Evolutionary conservation across 2,113 vertebrate genomes (phyloP).

Genomic region (Cromileptes altivelis): DNA sequence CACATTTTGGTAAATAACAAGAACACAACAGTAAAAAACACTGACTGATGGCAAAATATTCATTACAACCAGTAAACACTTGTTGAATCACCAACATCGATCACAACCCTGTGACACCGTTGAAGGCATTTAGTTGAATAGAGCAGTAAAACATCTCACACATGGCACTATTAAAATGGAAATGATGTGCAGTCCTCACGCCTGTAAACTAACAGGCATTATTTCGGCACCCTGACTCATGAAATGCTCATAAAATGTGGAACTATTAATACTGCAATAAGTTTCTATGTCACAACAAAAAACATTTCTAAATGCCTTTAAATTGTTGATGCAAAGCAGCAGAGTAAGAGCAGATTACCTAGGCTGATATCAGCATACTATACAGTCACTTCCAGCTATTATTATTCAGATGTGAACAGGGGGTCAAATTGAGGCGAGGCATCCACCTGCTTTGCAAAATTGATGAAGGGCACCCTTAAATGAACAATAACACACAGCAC

Average conservation of each 20-base stretch:
- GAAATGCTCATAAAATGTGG: conserved; percentile 26
- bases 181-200: conserved; percentile 11
- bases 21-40: not conserved
- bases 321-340: conserved; percentile 31
- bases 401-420: conserved; percentile 48
- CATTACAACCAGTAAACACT: conserved; percentile 13
- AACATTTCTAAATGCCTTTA: conserved; percentile 15
- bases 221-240: conserved; percentile 19
- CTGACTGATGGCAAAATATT: not conserved
- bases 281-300: not conserved
- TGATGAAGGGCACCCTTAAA: conserved; percentile 54
- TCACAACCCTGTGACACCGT: not conserved
- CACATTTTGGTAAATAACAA: not conserved
- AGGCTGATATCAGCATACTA: conserved; percentile 9
- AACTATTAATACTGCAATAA: conserved; percentile 15
- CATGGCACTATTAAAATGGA: conserved; percentile 24
- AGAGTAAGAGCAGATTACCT: conserved; percentile 5
- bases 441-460: conserved; percentile 56
- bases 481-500: conserved; percentile 15
- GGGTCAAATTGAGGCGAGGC: conserved; percentile 46
- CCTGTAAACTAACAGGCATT: conserved; percentile 8
- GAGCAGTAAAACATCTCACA: conserved; percentile 18
- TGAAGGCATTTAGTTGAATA: conserved; percentile 2
- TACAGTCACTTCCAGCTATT: conserved; percentile 23
- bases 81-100: conserved; percentile 26